Conservation (phyloP, 2,113 vertebrate species). For the Perca flavescens region DNA sequence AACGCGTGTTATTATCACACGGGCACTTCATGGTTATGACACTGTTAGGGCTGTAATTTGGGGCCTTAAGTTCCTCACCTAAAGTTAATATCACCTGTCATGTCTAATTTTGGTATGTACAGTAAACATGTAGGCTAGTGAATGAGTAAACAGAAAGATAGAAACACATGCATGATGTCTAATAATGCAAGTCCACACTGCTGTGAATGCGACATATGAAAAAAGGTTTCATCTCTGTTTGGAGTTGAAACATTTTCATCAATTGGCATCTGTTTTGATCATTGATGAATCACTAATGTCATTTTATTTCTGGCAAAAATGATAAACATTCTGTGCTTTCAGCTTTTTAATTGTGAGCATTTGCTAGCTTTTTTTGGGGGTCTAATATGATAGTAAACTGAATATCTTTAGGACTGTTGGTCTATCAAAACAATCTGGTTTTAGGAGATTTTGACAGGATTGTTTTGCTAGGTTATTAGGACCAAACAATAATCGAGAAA, state of each 20-base stretch:
- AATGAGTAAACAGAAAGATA: constrained; percentile 1
- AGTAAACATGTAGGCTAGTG: constrained; percentile 16
- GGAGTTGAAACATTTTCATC: neutral
- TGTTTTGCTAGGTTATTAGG: neutral
- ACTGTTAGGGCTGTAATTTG: constrained; percentile 41
- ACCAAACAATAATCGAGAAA: neutral
- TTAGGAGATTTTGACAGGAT: neutral
- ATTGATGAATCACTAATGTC: too few relatives aligned
- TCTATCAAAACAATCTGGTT: neutral
- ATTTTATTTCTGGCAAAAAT: too few relatives aligned
- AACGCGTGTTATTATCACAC: constrained; percentile 6
- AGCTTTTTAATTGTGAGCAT: neutral
- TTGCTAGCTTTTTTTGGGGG: neutral
- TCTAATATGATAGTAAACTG: too few relatives aligned
- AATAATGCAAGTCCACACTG: neutral
- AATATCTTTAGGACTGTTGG: neutral
- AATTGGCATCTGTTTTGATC: neutral
- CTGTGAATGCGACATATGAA: neutral
- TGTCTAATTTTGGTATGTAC: constrained; percentile 33
- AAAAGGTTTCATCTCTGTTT: neutral
- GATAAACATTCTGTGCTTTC: neutral
- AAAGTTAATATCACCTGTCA: constrained; percentile 39
- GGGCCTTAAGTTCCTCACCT: constrained; percentile 19
- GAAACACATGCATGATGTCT: neutral
- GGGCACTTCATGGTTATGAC: constrained; percentile 11